These are phyloP conservation scores for Caenorhabditis doughertyi DNA, from an alignment of 2,888 invertebrate genomes.

Conservation along the genomic window DNA sequence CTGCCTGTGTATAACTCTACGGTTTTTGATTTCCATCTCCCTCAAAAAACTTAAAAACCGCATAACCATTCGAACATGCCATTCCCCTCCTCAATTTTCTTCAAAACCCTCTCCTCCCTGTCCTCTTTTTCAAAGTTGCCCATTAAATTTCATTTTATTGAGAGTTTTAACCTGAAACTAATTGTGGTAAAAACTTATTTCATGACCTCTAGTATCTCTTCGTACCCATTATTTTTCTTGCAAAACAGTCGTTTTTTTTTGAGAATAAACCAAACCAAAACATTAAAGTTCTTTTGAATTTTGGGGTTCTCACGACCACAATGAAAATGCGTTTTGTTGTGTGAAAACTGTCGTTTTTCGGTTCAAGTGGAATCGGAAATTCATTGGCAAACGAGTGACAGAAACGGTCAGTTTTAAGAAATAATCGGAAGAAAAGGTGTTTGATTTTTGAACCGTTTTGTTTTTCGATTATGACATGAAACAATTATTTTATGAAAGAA, in stretches of 20 bases:
- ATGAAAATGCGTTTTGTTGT: conserved; percentile 3
- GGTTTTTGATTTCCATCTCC: conserved; percentile 12
- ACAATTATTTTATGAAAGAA: not conserved
- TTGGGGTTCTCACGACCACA: not conserved
- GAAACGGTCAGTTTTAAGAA: conserved; percentile 25
- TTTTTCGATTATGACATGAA: not conserved
- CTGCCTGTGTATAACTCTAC: not conserved
- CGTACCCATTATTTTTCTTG: conserved; percentile 3
- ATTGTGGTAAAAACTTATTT: not conserved
- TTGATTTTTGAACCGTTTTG: conserved; percentile 52
- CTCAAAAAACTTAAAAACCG: not conserved
- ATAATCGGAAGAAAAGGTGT: conserved; percentile 19
- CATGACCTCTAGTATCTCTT: conserved; percentile 13
- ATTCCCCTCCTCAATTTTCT: not conserved
- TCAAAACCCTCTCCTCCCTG: not conserved
- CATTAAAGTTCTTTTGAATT: not conserved
- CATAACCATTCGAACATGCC: conserved; percentile 12
- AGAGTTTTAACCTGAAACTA: conserved; percentile 24
- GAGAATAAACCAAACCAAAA: conserved; percentile 4
- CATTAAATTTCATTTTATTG: conserved; percentile 37
- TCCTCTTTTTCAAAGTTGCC: conserved; percentile 16
- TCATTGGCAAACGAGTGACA: not conserved
- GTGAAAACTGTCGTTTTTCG: conserved; percentile 8
- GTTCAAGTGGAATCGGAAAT: conserved; percentile 48
- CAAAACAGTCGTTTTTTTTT: not conserved